phyloP scores from a whole-genome alignment of 2,113 vertebrate genomes.

The Platysternon megacephalum region DNA sequence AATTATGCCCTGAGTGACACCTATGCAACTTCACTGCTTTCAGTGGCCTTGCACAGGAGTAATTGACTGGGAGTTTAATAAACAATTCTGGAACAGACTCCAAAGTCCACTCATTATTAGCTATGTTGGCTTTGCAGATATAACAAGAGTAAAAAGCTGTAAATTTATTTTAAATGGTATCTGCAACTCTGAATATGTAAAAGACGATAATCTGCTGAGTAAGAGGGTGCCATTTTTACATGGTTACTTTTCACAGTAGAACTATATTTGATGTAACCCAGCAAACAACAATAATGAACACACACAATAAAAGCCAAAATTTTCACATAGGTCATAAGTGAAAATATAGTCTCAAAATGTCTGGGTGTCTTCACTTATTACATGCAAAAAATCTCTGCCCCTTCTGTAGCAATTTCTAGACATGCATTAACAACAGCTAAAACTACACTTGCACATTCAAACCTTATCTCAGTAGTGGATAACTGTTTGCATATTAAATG shows the following conservation, averaged over 20 bases:
- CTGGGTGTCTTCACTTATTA: neutral
- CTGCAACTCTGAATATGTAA: neutral
- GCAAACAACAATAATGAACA: neutral
- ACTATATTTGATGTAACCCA: neutral
- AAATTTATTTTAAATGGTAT: neutral
- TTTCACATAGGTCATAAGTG: neutral
- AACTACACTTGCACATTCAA: neutral
- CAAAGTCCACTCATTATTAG: neutral
- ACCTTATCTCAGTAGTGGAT: neutral
- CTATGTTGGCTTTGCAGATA: neutral
- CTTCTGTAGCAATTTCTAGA: neutral
- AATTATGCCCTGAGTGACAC: neutral
- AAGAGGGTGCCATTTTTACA: neutral
- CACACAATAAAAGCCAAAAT: neutral
- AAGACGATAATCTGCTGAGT: neutral
- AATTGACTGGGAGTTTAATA: neutral
- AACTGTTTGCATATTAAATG: neutral
- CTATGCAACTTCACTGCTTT: accelerated
- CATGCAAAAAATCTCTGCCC: neutral
- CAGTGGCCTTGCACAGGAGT: accelerated
- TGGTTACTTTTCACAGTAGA: neutral
- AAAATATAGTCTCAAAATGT: neutral
- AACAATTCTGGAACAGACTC: neutral
- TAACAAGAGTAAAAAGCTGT: neutral
- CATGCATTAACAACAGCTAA: neutral